Percentiles rank a stretch among this genome's conserved stretches.
These are phyloP conservation scores for Neodiprion fabricii DNA, from an alignment of 1,140 invertebrate genomes.

Conservation along the genomic window DNA sequence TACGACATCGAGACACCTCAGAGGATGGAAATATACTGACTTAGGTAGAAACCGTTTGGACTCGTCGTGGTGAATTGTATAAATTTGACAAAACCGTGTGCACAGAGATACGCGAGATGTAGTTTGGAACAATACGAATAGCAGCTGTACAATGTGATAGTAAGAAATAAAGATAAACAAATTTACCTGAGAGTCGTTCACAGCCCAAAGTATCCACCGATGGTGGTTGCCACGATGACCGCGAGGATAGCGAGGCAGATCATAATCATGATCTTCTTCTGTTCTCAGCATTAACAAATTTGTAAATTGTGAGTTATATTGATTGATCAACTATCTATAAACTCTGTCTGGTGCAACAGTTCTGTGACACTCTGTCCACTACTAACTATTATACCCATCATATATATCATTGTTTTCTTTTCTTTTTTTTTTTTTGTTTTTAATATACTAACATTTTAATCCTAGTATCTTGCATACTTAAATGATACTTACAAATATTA, in stretches of 20 bases:
- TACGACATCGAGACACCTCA: background rate
- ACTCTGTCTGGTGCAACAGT: background rate
- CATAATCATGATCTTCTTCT: constrained; percentile 99
- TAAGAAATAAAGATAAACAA: background rate
- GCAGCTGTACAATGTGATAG: background rate
- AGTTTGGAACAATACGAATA: no score
- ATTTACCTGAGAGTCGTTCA: constrained; percentile 39
- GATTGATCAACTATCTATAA: background rate
- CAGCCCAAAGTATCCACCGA: constrained; percentile 73
- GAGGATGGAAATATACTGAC: background rate
- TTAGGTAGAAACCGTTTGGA: background rate
- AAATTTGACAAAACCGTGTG: no score
- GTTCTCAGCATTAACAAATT: constrained; percentile 66
- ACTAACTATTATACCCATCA: background rate
- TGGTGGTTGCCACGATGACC: constrained; percentile 79
- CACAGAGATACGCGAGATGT: no score
- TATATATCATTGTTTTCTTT: no score
- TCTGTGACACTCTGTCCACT: constrained; percentile 1
- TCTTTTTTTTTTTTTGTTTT: no score
- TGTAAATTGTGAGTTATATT: constrained; percentile 16
- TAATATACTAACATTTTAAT: no score
- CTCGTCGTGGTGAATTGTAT: background rate
- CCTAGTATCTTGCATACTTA: no score
- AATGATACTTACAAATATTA: no score
- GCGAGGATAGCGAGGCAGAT: constrained; percentile 92